phyloP scores from a whole-genome alignment of 2,113 vertebrate species.

The Eonycteris spelaea region DNA sequence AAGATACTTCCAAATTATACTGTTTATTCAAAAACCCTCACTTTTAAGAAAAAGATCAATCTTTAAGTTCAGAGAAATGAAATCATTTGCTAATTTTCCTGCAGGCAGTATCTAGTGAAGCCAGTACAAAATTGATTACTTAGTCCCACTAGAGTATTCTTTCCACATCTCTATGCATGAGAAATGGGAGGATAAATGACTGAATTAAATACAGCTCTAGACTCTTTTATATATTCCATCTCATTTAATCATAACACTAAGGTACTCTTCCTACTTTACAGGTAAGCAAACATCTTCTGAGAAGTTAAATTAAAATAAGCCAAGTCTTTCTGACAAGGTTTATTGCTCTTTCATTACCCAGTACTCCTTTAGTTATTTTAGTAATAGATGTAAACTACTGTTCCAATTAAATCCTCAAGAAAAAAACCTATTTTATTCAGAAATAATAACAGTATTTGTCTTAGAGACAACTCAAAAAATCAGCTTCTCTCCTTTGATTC shows the following conservation, averaged over 20 bases:
- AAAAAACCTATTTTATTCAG: background rate
- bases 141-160: background rate
- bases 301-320: background rate
- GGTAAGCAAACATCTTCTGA: background rate
- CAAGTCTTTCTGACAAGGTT: background rate
- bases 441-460: constrained; percentile 9
- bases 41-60: background rate
- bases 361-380: background rate
- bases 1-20: background rate
- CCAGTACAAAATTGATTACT: background rate
- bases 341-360: background rate
- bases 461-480: background rate
- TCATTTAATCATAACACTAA: background rate
- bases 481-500: constrained; percentile 12
- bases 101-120: background rate
- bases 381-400: background rate
- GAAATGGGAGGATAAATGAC: background rate
- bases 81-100: background rate
- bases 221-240: background rate
- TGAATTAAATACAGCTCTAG: background rate
- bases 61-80: background rate
- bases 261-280: background rate
- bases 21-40: background rate
- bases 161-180: background rate
- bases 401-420: background rate